A percentile compares a stretch with the other conserved stretches of the same genome.
Conservation (phyloP, 2,888 invertebrate species). For the Tipula unca region DNA sequence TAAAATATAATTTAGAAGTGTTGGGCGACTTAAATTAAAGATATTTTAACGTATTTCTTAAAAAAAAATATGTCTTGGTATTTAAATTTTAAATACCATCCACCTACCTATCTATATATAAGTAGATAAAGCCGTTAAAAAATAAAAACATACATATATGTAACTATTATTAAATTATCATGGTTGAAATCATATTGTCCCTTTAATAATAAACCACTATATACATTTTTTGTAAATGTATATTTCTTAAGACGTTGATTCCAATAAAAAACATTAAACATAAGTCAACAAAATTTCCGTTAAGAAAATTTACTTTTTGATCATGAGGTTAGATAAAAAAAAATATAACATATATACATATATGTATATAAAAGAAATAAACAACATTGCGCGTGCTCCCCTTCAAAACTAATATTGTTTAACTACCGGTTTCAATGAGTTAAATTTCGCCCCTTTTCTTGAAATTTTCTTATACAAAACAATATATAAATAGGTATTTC, state of each 20-base stretch:
- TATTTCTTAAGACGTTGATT: constrained; percentile 20
- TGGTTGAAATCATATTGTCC: constrained; percentile 18
- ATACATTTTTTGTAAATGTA: background rate
- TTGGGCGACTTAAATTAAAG: background rate
- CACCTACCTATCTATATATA: background rate
- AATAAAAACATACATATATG: background rate
- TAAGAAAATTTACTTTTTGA: constrained; percentile 21
- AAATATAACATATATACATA: background rate
- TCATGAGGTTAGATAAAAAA: constrained; percentile 23
- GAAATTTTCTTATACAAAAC: background rate
- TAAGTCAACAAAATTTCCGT: constrained; percentile 25
- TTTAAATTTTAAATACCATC: background rate
- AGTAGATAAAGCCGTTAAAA: constrained; percentile 1
- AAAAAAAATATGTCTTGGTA: background rate
- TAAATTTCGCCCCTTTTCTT: constrained; percentile 21
- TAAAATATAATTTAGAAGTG: background rate
- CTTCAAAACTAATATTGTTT: constrained; percentile 15
- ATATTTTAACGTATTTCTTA: background rate
- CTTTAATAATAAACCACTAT: background rate
- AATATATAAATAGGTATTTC: constrained; percentile 20
- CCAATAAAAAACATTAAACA: constrained; percentile 8
- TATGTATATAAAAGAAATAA: too few relatives aligned
- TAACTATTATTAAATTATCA: background rate
- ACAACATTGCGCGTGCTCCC: constrained; percentile 17
- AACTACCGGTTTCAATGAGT: constrained; percentile 24